Percentiles rank a stretch among this genome's conserved stretches.
phyloP scores from a whole-genome alignment of 2,797 vertebrate species.

The Artibeus jamaicensis region DNA sequence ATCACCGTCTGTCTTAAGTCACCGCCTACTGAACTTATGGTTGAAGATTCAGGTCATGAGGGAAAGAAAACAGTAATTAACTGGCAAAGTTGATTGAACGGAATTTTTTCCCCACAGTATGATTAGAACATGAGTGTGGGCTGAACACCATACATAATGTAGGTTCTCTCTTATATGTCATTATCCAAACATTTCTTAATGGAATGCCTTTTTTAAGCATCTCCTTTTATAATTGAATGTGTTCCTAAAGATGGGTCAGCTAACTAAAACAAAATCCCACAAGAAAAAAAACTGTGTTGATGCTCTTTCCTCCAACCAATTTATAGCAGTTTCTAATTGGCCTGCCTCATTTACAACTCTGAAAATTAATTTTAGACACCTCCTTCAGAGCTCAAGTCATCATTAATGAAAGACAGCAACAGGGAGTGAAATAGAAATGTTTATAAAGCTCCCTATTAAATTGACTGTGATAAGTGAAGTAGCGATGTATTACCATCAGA shows the following conservation, averaged over 20 bases:
- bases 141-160: slow-evolving; percentile 69
- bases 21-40: slow-evolving; percentile 86
- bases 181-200: slow-evolving; percentile 77
- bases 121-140: slow-evolving; percentile 76
- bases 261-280: slow-evolving; percentile 67
- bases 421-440: slow-evolving; percentile 83
- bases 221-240: slow-evolving; percentile 72
- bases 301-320: neutral
- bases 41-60: slow-evolving; percentile 83
- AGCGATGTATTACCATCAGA: slow-evolving; percentile 76
- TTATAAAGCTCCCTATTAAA: slow-evolving; percentile 84
- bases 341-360: slow-evolving; percentile 60
- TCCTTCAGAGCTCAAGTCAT: slow-evolving; percentile 73
- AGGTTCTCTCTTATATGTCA: slow-evolving; percentile 62
- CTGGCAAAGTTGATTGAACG: slow-evolving; percentile 82
- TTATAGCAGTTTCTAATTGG: slow-evolving; percentile 58
- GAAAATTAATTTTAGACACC: slow-evolving; percentile 71
- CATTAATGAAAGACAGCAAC: slow-evolving; percentile 78
- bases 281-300: neutral
- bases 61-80: slow-evolving; percentile 89
- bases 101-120: slow-evolving; percentile 55
- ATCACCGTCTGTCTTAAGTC: slow-evolving; percentile 82
- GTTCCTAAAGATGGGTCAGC: slow-evolving; percentile 61
- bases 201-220: slow-evolving; percentile 73
- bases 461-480: slow-evolving; percentile 82